Conservation (phyloP, 2,113 vertebrate species). For the Mohoua ochrocephala region DNA sequence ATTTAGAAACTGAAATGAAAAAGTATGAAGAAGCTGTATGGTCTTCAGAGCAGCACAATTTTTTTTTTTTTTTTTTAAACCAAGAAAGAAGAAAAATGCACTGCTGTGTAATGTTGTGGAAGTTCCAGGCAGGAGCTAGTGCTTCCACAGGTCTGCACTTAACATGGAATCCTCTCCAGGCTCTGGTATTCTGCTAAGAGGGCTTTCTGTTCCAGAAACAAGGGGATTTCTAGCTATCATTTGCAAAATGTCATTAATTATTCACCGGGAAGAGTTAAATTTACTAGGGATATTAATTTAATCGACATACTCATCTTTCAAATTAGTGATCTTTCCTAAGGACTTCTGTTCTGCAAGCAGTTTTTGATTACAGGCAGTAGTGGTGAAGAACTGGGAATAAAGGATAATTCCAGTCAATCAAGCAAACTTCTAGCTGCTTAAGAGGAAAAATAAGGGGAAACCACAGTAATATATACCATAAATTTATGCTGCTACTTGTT, state of each 20-base stretch:
- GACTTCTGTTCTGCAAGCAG: neutral
- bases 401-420: neutral
- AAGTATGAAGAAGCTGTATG: neutral
- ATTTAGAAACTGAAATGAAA: neutral
- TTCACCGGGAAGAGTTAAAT: neutral
- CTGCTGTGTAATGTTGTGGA: neutral
- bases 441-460: neutral
- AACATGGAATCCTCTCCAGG: accelerated
- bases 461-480: too few species aligned
- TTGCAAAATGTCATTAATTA: neutral
- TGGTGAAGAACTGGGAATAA: neutral
- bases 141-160: neutral
- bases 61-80: neutral
- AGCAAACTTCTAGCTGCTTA: neutral
- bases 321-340: neutral
- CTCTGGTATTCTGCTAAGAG: neutral
- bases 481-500: neutral
- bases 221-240: neutral
- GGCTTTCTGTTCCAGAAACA: neutral
- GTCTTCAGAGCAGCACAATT: neutral
- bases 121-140: neutral
- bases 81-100: neutral
- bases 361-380: neutral
- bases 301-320: neutral
- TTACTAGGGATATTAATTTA: neutral